A percentile compares a stretch with the other conserved stretches of the same genome.
These are phyloP conservation scores for Temnopleurus reevesii DNA, from an alignment of 53 echinoderm and acorn worm genomes.

Conservation along the genomic window DNA sequence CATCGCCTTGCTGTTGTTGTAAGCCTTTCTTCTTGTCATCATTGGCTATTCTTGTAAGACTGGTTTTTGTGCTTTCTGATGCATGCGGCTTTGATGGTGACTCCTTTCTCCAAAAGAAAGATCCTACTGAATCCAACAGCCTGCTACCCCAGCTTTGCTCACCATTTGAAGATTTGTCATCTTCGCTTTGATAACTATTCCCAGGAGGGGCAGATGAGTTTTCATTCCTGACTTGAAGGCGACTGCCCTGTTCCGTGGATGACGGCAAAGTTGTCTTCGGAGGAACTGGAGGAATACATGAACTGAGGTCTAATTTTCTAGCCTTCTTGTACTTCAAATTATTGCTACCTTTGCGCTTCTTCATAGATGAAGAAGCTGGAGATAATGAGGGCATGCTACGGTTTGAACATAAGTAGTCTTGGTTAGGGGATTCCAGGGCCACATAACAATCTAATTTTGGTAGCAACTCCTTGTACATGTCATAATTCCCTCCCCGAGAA, in stretches of 20 bases:
- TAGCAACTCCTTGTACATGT: background rate
- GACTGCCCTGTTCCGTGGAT: background rate
- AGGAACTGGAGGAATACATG: background rate
- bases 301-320: conserved; percentile 24
- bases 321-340: conserved; percentile 46
- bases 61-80: background rate
- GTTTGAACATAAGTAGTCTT: background rate
- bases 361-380: background rate
- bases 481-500: conserved; percentile 23
- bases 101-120: background rate
- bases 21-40: no score
- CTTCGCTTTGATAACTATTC: background rate
- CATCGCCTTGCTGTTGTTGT: background rate
- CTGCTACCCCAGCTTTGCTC: conserved; percentile 43
- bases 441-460: conserved; percentile 50
- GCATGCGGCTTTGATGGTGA: background rate
- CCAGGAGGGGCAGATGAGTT: background rate
- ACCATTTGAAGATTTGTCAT: background rate
- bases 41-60: background rate
- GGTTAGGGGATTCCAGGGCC: conserved; percentile 1
- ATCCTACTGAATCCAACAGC: conserved; percentile 21
- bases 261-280: no score
- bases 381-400: conserved; percentile 48
- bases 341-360: conserved; percentile 3
- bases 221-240: background rate